Evolutionary conservation across 1,140 invertebrate genomes (phyloP), one percentile per base, ranked within the genome.

Genomic region (Aradophagus sp.): DNA sequence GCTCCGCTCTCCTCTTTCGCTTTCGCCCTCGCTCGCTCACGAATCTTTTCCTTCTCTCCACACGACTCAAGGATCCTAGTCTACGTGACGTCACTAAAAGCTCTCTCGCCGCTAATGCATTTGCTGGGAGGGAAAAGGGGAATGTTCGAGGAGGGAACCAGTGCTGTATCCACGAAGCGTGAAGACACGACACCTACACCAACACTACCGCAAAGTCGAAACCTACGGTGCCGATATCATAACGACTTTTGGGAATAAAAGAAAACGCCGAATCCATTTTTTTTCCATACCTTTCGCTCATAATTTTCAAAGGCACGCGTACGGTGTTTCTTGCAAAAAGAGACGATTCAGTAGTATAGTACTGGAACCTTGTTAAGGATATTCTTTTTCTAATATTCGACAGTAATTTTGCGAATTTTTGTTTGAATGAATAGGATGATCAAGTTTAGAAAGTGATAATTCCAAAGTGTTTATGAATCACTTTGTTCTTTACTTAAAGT

Each of bases 81-180:
- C 76, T 72, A 73, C 72, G 78, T 83, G 81, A 84, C 81, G 83
- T 83, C 83, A 81, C 83, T 84, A 84, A 84, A 84, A 84, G 83
- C 82, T 84, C 82, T 83, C 78, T 82, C 75, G 75, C 77, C 78
- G 79, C 82, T 84, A 84, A 84, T 84, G 83, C 83, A 84, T 84
- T 83, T 84, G 83, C 72, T 72, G 74, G 76, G 80, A 59, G 78
- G 63, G 68, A 78, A 75, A 75, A 72, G 70, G 70, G 75, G 71
- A 73, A 35, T 34, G 8, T 62, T 76, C 75, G 61, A 76, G 68
- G 52, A 69, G 65, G 58, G 55, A 72, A 76, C 72, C 77, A 76
- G 74, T 73, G 74, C 75, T 66, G 74, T 78, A 81, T 77, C 79
- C 77, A 82, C 71, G 73, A 68, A 80, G 73, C 76, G 74, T 81